Evolutionary conservation across 2,888 invertebrate species (phyloP), one percentile per base, ranked within the genome.

Genomic region (Caenorhabditis panamensis): DNA sequence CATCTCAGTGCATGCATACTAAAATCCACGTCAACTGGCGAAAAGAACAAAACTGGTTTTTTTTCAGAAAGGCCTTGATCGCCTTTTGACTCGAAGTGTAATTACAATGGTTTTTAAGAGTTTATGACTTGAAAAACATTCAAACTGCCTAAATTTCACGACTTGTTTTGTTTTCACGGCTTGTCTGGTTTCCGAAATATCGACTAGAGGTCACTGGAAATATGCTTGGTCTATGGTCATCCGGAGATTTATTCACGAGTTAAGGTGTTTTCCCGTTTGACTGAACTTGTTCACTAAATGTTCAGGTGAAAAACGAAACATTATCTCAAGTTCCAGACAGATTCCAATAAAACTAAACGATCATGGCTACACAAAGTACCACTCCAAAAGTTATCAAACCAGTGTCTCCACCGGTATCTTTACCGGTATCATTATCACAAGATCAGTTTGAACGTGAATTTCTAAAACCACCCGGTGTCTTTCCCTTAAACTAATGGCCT

Each of bases 21-120:
- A 44, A 24, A 44, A 61, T 24, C 44, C 44, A 47, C 26, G 26
- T 37, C 44, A 44, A n/a, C 8, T 1, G 36, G 44, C 16, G n/a
- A 24, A 16, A 44, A 41, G 41, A 41, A 41, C 13, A 41, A 61
- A 62, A 62, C 62, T 28, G 47, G 62, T 62, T 62, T 62, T 61
- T 44, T 24, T 47, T 28, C 5, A 31, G 44, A 37, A 6, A 20
- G 44, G 22, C 28, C 47, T 59, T 59, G 59, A 62, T 49, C 62
- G 59, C 22, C 59, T n/a, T 31, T 28, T 58, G 41, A 61, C 41
- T 61, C 44, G 24, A 61, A 58, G 37, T 44, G 20, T 37, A 41
- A 61, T 28, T 47, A 62, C 18, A 3, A 49, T 13, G 49, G 49
- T 49, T 18, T 18, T 49, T 49, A 22, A 49, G 24, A 62, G 47